Evolutionary conservation across 2,888 invertebrate genomes (phyloP).

Genomic region (Argyra leucocephala): DNA sequence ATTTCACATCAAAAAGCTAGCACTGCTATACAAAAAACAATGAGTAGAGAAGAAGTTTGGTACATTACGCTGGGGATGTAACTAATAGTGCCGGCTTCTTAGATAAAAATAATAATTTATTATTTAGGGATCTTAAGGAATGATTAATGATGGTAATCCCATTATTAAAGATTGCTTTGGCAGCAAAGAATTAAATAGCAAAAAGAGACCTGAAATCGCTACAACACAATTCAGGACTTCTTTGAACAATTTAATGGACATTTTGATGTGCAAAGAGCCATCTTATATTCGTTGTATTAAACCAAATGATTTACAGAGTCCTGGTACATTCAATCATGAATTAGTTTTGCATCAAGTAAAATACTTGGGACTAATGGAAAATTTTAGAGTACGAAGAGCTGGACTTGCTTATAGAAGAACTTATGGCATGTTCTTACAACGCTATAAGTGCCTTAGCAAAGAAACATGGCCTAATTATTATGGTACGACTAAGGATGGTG

Average conservation of each 20-base stretch:
- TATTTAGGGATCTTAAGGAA: conserved; percentile 82
- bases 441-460: conserved; percentile 78
- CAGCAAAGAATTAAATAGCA: conserved; percentile 56
- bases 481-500: conserved; percentile 67
- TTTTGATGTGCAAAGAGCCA: conserved; percentile 85
- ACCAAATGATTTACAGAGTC: conserved; percentile 74
- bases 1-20: conserved; percentile 73
- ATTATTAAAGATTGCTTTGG: conserved; percentile 56
- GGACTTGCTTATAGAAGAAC: conserved; percentile 84
- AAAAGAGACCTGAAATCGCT: conserved; percentile 82
- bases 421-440: conserved; percentile 74
- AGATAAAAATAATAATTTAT: conserved; percentile 87
- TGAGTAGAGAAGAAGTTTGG: conserved; percentile 78
- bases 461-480: conserved; percentile 77
- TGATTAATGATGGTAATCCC: conserved; percentile 60
- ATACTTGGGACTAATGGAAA: conserved; percentile 89
- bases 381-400: conserved; percentile 78
- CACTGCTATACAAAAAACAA: conserved; percentile 67
- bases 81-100: conserved; percentile 76
- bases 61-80: conserved; percentile 89
- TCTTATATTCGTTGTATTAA: conserved; percentile 91
- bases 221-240: conserved; percentile 84
- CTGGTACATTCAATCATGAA: conserved; percentile 66
- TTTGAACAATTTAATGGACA: conserved; percentile 75
- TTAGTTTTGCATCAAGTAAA: conserved; percentile 83